Percentiles rank a stretch among this genome's conserved stretches.
Evolutionary conservation across 2,888 invertebrate genomes (phyloP).

Genomic region (Podotricha telesiphe): DNA sequence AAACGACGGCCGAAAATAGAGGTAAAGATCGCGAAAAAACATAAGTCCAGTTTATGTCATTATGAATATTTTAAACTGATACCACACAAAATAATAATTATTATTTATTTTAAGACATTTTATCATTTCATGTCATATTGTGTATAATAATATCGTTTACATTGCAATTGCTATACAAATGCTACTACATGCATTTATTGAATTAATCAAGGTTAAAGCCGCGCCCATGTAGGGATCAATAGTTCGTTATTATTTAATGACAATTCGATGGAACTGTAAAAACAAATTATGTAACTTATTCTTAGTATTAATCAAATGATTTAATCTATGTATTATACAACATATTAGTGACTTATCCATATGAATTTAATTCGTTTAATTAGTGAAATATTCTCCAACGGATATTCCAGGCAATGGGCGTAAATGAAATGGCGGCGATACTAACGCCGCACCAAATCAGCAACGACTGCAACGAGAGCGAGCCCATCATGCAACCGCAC

Average conservation of each 20-base stretch:
- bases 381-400: background rate
- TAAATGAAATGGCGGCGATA: constrained; percentile 86
- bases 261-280: constrained; percentile 2
- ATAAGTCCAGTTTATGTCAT: constrained; percentile 6
- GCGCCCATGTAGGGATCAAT: constrained; percentile 1
- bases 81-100: too few species aligned
- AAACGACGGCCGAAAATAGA: constrained; percentile 20
- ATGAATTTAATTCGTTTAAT: too few species aligned
- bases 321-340: too few species aligned
- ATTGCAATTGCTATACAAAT: background rate
- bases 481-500: constrained; percentile 84
- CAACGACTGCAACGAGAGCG: constrained; percentile 84
- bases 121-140: background rate
- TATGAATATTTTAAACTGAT: constrained; percentile 4
- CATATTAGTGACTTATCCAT: too few species aligned
- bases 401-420: constrained; percentile 83
- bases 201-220: constrained; percentile 14
- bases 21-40: constrained; percentile 8
- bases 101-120: background rate
- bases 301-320: background rate
- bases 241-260: constrained; percentile 15
- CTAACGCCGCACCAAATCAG: constrained; percentile 85
- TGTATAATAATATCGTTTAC: background rate
- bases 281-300: background rate
- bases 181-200: background rate